Evolutionary conservation across 2,888 invertebrate species (phyloP).

Genomic region (Brachylomia viminalis): DNA sequence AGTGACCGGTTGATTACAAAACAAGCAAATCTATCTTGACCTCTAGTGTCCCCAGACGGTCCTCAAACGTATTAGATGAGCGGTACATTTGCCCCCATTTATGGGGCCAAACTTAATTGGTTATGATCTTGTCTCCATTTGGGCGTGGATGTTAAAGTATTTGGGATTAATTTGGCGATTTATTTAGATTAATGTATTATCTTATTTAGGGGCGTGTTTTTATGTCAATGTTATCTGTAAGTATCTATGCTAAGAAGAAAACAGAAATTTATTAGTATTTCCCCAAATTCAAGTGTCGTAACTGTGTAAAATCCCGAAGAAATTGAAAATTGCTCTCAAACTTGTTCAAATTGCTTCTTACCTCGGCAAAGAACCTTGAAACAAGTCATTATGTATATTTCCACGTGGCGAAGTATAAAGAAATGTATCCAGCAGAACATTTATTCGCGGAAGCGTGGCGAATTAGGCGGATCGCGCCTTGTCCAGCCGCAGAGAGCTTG

Average conservation of each 20-base stretch:
- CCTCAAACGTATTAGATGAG: slow-evolving; percentile 68
- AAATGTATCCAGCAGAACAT: slow-evolving; percentile 65
- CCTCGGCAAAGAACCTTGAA: slow-evolving; percentile 32
- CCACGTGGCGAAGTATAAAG: slow-evolving; percentile 51
- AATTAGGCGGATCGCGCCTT: slow-evolving; percentile 84
- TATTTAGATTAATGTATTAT: slow-evolving; percentile 53
- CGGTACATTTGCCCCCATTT: slow-evolving; percentile 53
- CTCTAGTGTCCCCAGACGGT: slow-evolving; percentile 69
- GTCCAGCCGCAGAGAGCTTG: slow-evolving; percentile 80
- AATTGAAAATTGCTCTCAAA: slow-evolving; percentile 30
- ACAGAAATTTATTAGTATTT: slow-evolving; percentile 2
- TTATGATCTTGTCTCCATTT: slow-evolving; percentile 62
- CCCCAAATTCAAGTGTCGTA: slow-evolving; percentile 8
- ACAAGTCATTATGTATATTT: slow-evolving; percentile 63
- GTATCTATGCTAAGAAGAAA: not conserved
- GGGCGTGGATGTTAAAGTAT: slow-evolving; percentile 63
- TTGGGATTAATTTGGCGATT: slow-evolving; percentile 54
- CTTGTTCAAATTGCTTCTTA: slow-evolving; percentile 32
- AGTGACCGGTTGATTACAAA: slow-evolving; percentile 82
- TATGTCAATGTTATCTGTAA: slow-evolving; percentile 4
- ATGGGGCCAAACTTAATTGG: slow-evolving; percentile 69
- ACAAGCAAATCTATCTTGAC: slow-evolving; percentile 78
- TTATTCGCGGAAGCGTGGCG: slow-evolving; percentile 77
- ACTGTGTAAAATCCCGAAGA: slow-evolving; percentile 22
- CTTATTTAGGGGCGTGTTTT: slow-evolving; percentile 39